Conservation (phyloP, 2,113 vertebrate genomes). For the Cariama cristata region DNA sequence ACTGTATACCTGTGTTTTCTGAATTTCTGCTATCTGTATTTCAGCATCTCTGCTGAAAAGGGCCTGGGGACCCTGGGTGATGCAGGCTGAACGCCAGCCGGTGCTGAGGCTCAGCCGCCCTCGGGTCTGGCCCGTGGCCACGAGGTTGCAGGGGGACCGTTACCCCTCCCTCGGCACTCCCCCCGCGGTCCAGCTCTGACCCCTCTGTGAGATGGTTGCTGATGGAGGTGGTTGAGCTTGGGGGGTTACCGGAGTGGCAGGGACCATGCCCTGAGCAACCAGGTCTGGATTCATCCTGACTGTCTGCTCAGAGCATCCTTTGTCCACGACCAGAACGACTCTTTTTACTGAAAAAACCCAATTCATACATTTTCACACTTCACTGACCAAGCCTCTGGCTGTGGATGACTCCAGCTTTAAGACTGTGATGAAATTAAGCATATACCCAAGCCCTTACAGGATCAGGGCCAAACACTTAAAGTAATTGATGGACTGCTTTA, state of each 20-base stretch:
- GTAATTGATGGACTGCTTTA: slow-evolving; percentile 40
- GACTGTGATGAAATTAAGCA: background rate
- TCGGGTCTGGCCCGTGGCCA: background rate
- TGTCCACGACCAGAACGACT: fast-evolving
- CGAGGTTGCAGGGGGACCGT: fast-evolving
- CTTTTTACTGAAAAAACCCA: background rate
- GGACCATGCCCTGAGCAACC: background rate
- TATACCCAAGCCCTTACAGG: background rate
- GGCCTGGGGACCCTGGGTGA: no score
- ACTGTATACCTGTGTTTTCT: background rate
- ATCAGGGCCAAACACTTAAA: slow-evolving; percentile 16
- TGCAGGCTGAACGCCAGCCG: fast-evolving
- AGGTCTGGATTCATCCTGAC: background rate
- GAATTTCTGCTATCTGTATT: background rate
- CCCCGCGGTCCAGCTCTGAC: background rate
- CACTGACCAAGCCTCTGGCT: background rate
- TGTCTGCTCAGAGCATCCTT: background rate
- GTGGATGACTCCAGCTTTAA: background rate
- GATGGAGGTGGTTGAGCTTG: background rate
- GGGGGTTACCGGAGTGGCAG: fast-evolving
- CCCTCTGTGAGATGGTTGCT: background rate
- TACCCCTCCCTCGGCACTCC: background rate
- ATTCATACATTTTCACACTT: background rate
- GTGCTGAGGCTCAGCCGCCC: background rate
- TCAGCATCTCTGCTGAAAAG: background rate